Conservation (phyloP, 2,797 vertebrate genomes). For the Brotula barbata region DNA sequence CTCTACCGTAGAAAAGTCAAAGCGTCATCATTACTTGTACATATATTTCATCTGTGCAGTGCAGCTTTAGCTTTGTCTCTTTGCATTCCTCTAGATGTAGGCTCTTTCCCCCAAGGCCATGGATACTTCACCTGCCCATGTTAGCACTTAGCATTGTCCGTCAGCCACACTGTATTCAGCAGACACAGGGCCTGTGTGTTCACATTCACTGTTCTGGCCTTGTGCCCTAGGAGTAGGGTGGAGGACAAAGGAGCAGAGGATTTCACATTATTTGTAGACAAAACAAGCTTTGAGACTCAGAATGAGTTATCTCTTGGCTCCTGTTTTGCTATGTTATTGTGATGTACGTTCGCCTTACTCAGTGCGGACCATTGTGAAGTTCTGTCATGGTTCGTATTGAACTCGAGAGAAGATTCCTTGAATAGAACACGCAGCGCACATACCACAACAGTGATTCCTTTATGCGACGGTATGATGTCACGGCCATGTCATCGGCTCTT, state of each 20-base stretch:
- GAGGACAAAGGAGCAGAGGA: conserved; percentile 61
- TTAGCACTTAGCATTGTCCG: conserved; percentile 43
- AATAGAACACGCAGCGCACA: conserved; percentile 30
- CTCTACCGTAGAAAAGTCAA: neutral
- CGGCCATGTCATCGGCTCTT: conserved; percentile 39
- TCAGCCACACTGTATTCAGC: conserved; percentile 42
- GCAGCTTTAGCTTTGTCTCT: conserved; percentile 15
- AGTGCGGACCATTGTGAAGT: conserved; percentile 36
- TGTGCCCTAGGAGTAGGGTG: conserved; percentile 46
- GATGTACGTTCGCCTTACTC: conserved; percentile 36
- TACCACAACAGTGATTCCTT: conserved; percentile 63
- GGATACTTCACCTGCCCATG: conserved; percentile 52
- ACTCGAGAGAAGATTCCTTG: conserved; percentile 14
- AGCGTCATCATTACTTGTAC: neutral
- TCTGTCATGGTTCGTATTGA: conserved; percentile 33
- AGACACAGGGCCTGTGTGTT: conserved; percentile 62
- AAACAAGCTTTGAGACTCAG: conserved; percentile 69
- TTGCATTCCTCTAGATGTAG: conserved; percentile 25
- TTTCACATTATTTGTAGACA: conserved; percentile 71
- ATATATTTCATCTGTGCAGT: neutral
- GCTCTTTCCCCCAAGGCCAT: conserved; percentile 41
- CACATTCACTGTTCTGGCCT: conserved; percentile 56
- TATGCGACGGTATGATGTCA: conserved; percentile 72
- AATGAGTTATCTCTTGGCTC: conserved; percentile 54
- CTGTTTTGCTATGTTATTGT: conserved; percentile 33